Evolutionary conservation across 2,113 vertebrate species (phyloP).

Genomic region (Meles meles): DNA sequence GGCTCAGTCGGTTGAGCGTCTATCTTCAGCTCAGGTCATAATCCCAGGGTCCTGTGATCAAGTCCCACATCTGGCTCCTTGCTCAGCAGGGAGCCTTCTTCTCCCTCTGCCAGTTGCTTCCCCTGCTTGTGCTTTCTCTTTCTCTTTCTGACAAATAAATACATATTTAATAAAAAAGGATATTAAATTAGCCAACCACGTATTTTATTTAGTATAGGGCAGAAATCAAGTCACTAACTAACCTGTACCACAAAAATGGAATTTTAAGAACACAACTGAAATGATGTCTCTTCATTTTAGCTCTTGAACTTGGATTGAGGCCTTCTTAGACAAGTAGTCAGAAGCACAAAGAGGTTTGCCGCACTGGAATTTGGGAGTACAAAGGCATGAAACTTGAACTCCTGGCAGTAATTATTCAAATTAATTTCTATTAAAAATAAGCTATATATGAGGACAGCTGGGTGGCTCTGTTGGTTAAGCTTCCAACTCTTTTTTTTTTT

Average conservation of each 20-base stretch:
- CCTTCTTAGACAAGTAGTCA: neutral
- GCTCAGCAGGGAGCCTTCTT: too few relatives aligned
- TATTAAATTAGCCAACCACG: neutral
- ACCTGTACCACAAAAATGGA: neutral
- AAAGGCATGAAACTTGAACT: neutral
- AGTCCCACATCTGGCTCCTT: too few relatives aligned
- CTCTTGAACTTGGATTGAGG: neutral
- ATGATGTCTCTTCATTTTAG: neutral
- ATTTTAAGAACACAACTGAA: neutral
- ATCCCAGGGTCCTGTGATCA: too few relatives aligned
- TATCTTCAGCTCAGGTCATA: too few relatives aligned
- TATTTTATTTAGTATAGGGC: neutral
- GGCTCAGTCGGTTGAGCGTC: too few relatives aligned
- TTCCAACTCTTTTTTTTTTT: neutral
- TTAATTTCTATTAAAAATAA: neutral
- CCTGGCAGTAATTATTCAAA: neutral
- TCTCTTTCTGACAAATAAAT: too few relatives aligned
- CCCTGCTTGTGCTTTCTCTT: too few relatives aligned
- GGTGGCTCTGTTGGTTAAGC: neutral
- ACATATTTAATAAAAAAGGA: too few relatives aligned
- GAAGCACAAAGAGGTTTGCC: neutral
- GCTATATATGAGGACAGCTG: neutral
- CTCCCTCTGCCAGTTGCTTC: too few relatives aligned
- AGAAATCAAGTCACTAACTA: neutral
- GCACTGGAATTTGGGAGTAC: neutral